Evolutionary conservation across 2,888 invertebrate species (phyloP).

Genomic region (Cybosia mesomella): DNA sequence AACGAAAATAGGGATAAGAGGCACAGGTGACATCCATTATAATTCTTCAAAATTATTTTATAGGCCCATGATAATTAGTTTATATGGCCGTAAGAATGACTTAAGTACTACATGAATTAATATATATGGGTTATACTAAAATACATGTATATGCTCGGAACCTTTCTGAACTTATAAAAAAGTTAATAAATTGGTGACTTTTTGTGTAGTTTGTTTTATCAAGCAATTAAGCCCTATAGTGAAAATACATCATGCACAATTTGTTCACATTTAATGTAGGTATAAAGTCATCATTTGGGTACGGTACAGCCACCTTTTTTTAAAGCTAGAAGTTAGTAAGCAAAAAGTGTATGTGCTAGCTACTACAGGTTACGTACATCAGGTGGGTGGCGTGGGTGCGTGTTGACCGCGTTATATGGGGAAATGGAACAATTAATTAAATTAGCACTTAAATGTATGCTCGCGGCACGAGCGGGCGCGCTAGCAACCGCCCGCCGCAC

Average conservation of each 20-base stretch:
- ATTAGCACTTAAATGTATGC: slow-evolving; percentile 79
- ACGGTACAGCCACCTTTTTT: background rate
- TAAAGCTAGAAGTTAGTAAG: slow-evolving; percentile 58
- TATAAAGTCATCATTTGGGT: background rate
- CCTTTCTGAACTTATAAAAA: too few relatives aligned
- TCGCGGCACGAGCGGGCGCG: slow-evolving; percentile 60
- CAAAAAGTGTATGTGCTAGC: slow-evolving; percentile 76
- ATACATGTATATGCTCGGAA: background rate
- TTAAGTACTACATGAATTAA: background rate
- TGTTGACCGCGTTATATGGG: slow-evolving; percentile 67
- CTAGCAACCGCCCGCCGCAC: slow-evolving; percentile 44
- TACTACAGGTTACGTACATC: slow-evolving; percentile 46
- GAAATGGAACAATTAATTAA: slow-evolving; percentile 84
- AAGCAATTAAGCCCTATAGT: background rate
- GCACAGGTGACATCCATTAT: slow-evolving; percentile 76
- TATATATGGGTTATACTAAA: background rate
- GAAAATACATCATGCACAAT: background rate
- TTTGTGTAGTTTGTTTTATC: background rate
- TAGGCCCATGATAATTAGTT: slow-evolving; percentile 67
- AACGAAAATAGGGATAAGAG: slow-evolving; percentile 55
- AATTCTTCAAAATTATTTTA: slow-evolving; percentile 69
- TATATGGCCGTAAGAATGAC: slow-evolving; percentile 53
- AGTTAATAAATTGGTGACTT: background rate
- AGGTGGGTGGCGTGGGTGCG: slow-evolving; percentile 46
- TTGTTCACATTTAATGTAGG: background rate